These are phyloP conservation scores for Vollenhovia emeryi DNA, from an alignment of 1,140 invertebrate species.

Conservation along the genomic window DNA sequence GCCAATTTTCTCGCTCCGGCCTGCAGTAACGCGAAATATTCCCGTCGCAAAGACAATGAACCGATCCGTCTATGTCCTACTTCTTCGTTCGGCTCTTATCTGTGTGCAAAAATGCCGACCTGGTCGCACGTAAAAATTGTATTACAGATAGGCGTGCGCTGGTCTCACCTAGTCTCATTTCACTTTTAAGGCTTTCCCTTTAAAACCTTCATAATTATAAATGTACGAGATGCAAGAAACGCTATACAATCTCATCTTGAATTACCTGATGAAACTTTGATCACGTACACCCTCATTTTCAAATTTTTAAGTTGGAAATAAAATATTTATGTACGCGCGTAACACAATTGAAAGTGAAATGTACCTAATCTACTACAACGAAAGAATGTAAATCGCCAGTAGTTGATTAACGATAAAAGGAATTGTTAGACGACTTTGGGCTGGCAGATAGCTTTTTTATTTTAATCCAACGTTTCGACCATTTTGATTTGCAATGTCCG, in stretches of 20 bases:
- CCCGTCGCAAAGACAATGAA: background rate
- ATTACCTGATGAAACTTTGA: background rate
- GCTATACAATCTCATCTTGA: background rate
- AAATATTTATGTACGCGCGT: background rate
- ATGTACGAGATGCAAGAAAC: background rate
- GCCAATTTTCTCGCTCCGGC: background rate
- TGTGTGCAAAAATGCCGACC: background rate
- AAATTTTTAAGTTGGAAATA: background rate
- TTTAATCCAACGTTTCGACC: too few species aligned
- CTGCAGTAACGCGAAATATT: background rate
- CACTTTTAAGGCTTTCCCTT: background rate
- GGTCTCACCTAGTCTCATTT: background rate
- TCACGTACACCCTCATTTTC: background rate
- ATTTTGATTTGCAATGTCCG: too few species aligned
- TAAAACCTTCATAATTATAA: background rate
- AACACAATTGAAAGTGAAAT: background rate
- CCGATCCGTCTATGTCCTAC: background rate
- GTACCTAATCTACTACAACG: background rate
- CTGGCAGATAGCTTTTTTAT: too few species aligned
- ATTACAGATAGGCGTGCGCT: background rate
- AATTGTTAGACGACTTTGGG: too few species aligned
- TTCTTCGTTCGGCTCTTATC: background rate
- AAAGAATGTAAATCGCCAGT: too few species aligned
- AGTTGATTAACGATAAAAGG: too few species aligned
- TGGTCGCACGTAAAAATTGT: background rate